Base-by-base conservation (phyloP, 2,888 invertebrate species). In the Oscheius sp. region DNA sequence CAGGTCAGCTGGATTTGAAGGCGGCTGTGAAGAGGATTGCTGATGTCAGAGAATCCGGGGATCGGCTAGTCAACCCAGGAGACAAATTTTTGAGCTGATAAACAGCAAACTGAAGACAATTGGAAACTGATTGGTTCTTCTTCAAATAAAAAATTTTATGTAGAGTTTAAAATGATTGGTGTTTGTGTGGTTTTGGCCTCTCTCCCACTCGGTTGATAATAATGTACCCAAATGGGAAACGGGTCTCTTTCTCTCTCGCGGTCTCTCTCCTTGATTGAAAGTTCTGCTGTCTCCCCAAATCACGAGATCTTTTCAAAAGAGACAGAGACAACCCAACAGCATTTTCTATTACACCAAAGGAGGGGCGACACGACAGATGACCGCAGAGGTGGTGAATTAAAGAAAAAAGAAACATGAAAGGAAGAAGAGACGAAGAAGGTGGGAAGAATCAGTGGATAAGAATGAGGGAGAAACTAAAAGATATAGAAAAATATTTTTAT, bases 301-400 rank as follows among this genome's bases (percentile, higher is more conserved):
- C 20, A 41, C 41, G 41, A 14, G 41, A 14, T 41, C 41, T 41
- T 41, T 17, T 20, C n/a, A 41, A 14, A 20, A 41, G 4, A 20
- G 41, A 47, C 49, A 20, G 9, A 14, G 12, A 50, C 50, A 17
- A 50, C 8, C 50, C 26, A n/a, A 30, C 56, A 38, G 56, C 56
- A 56, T 56, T 56, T 24, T 54, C 54, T 33, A 54, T 54, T 36
- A 56, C 56, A 56, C 56, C 32, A 33, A 20, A 22, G 30, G 33
- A 14, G 12, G 54, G 14, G 56, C 17, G 50, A 50, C 5, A 41
- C 41, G 20, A 8, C 14, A 20, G 12, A 41, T 14, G 5, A 12
- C 50, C 14, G 26, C n/a, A 26, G 12, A 3, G 17, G 47, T 20
- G 22, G 12, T 2, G 24, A 4, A 20, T 14, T 2, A 17, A 30